Evolutionary conservation across 2,797 vertebrate genomes (phyloP).

Genomic region (Acanthopagrus latus): DNA sequence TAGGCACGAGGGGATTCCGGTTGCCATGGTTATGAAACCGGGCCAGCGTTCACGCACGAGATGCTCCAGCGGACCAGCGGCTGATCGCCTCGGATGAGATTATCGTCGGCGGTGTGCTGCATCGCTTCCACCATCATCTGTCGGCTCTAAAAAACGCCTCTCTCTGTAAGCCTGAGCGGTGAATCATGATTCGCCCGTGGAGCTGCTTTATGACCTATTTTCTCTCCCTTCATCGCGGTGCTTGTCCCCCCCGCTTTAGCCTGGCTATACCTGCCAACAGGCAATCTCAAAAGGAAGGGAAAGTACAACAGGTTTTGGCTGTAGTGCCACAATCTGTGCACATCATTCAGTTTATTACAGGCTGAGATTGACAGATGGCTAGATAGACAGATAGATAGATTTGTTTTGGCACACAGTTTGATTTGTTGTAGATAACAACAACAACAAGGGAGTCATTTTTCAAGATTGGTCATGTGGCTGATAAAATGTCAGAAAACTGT

Average conservation of each 20-base stretch:
- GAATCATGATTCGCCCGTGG: slow-evolving; percentile 64
- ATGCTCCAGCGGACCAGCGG: slow-evolving; percentile 51
- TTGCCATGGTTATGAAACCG: slow-evolving; percentile 78
- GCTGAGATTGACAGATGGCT: not conserved
- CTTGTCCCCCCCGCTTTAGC: slow-evolving; percentile 8
- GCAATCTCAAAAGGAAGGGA: not conserved
- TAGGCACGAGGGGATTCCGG: slow-evolving; percentile 69
- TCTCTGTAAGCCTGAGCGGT: slow-evolving; percentile 57
- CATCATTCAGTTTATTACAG: not conserved
- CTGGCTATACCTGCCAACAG: slow-evolving; percentile 36
- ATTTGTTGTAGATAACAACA: not conserved
- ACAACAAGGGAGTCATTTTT: too few relatives aligned
- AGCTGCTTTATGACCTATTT: slow-evolving; percentile 74
- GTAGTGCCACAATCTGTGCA: slow-evolving; percentile 2
- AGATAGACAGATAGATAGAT: not conserved
- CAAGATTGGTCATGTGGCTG: too few relatives aligned
- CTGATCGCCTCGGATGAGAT: slow-evolving; percentile 65
- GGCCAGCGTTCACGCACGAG: slow-evolving; percentile 61
- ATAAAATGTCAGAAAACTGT: too few relatives aligned
- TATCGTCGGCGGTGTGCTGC: slow-evolving; percentile 56
- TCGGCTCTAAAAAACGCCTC: slow-evolving; percentile 41
- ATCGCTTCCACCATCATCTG: slow-evolving; percentile 56
- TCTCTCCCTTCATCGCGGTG: slow-evolving; percentile 1
- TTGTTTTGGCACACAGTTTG: not conserved
- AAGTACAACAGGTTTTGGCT: slow-evolving; percentile 9